A percentile compares a stretch with the other conserved stretches of the same genome.
phyloP scores from a whole-genome alignment of 1,140 invertebrate genomes.

The Arctopsyche grandis region DNA sequence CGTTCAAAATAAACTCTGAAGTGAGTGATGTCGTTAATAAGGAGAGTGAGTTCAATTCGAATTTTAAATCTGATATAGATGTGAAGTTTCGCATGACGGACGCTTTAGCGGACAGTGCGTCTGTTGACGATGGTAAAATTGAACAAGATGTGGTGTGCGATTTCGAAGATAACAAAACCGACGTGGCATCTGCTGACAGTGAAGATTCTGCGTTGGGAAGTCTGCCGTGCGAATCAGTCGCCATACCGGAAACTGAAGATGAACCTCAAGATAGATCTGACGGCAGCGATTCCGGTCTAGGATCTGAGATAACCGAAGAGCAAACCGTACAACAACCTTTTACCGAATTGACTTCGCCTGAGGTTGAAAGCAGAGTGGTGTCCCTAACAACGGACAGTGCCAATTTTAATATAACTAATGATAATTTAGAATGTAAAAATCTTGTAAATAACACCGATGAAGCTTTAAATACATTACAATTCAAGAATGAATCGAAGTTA shows the following conservation, averaged over 20 bases:
- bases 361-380: conserved; percentile 9
- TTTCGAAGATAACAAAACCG: conserved; percentile 66
- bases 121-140: conserved; percentile 62
- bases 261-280: conserved; percentile 71
- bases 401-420: conserved; percentile 54
- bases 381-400: conserved; percentile 41
- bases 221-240: conserved; percentile 59
- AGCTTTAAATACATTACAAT: conserved; percentile 29
- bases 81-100: conserved; percentile 41
- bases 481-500: neutral
- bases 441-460: conserved; percentile 55
- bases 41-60: conserved; percentile 28
- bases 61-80: conserved; percentile 26
- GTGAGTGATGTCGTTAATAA: neutral
- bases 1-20: conserved; percentile 33
- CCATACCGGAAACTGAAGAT: conserved; percentile 61
- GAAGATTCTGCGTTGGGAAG: conserved; percentile 66
- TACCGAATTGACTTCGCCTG: conserved; percentile 17
- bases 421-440: conserved; percentile 43
- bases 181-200: conserved; percentile 65
- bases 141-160: conserved; percentile 66
- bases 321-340: conserved; percentile 45
- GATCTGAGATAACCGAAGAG: conserved; percentile 71
- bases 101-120: conserved; percentile 64
- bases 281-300: conserved; percentile 83